A percentile compares a stretch with the other conserved stretches of the same genome.
Evolutionary conservation across 2,113 vertebrate genomes (phyloP).

Genomic region (Cichladusa arquata): DNA sequence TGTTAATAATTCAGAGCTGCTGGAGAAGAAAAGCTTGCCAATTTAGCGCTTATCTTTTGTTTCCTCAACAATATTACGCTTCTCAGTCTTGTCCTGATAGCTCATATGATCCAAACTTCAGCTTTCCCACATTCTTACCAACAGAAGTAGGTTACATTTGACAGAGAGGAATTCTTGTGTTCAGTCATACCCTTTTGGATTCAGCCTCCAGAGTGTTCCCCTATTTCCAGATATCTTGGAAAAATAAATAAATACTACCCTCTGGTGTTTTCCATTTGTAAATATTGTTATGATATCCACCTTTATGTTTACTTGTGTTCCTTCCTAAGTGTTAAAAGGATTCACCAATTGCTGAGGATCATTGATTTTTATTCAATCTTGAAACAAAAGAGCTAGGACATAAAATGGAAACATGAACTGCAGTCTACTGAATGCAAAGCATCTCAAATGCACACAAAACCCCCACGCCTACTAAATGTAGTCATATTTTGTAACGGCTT

Average conservation of each 20-base stretch:
- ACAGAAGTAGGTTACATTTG: background rate
- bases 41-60: background rate
- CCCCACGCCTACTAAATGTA: fast-evolving
- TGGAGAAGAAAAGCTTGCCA: background rate
- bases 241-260: constrained; percentile 74
- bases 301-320: background rate
- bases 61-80: background rate
- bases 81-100: background rate
- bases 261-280: constrained; percentile 66
- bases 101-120: background rate
- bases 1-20: constrained; percentile 59
- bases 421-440: background rate
- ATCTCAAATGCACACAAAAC: background rate
- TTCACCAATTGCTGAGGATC: background rate
- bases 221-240: background rate
- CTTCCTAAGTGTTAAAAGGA: background rate
- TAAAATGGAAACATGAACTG: background rate
- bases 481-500: background rate
- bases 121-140: background rate
- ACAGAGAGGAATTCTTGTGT: background rate
- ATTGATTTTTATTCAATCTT: background rate
- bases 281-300: background rate
- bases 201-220: background rate
- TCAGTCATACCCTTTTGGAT: background rate
- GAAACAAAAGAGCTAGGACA: background rate